Conservation (phyloP, 2,888 invertebrate genomes). For the Phengaris alcon region DNA sequence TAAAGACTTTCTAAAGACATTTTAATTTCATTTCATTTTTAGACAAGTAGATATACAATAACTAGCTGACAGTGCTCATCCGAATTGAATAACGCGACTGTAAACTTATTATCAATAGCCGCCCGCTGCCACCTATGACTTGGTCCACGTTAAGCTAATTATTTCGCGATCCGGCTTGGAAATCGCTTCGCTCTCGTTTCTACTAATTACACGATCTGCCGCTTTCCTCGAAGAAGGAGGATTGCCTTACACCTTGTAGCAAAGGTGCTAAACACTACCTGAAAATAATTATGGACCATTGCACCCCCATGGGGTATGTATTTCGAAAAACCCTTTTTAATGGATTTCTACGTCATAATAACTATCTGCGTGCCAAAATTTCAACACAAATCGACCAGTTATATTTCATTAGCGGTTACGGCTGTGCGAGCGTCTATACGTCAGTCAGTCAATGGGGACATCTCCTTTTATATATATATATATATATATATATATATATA, state of each 20-base stretch:
- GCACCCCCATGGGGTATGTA: too few species aligned
- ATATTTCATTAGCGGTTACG: too few species aligned
- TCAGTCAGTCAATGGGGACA: too few species aligned
- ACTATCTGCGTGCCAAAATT: too few species aligned
- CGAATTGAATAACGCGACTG: not conserved
- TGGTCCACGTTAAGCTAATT: constrained; percentile 49
- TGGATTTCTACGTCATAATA: too few species aligned
- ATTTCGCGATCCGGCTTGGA: constrained; percentile 68
- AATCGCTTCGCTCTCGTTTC: constrained; percentile 77
- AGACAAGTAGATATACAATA: not conserved
- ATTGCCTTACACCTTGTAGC: not conserved
- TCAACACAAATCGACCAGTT: too few species aligned
- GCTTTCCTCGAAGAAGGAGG: constrained; percentile 66
- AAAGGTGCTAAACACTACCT: not conserved
- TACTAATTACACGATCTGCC: constrained; percentile 66
- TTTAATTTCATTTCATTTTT: not conserved
- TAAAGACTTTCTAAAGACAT: not conserved
- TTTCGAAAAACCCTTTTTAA: too few species aligned
- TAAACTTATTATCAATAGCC: not conserved
- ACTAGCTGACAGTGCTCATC: not conserved
- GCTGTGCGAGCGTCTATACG: too few species aligned
- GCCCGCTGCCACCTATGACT: constrained; percentile 22
- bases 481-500: too few species aligned
- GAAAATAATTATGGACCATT: too few species aligned
- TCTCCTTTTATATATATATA: too few species aligned